Evolutionary conservation across 2,797 vertebrate genomes (phyloP).

Genomic region (Melanotaenia boesemani): DNA sequence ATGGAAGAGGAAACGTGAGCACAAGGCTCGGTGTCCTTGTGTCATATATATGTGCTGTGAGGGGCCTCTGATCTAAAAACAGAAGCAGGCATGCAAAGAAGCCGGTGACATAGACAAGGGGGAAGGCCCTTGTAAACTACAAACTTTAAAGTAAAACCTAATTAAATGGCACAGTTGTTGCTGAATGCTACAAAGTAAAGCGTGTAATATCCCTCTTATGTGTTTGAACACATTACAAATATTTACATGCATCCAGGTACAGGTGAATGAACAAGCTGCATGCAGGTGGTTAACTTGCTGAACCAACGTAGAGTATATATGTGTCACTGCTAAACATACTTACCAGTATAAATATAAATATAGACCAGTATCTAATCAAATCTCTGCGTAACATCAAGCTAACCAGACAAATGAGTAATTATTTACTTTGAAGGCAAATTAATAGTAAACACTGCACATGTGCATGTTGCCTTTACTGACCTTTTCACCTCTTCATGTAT

Average conservation of each 20-base stretch:
- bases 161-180: background rate
- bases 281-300: conserved; percentile 12
- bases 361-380: background rate
- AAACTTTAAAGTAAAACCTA: conserved; percentile 4
- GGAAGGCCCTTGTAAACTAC: background rate
- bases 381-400: background rate
- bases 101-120: background rate
- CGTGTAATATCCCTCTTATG: background rate
- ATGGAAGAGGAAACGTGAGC: conserved; percentile 1
- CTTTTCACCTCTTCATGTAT: background rate
- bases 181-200: background rate
- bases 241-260: conserved; percentile 12
- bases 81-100: conserved; percentile 37
- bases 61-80: conserved; percentile 57
- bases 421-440: background rate
- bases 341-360: too few species aligned
- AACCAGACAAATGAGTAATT: background rate
- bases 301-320: background rate
- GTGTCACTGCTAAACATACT: background rate
- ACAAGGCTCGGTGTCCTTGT: conserved; percentile 16
- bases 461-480: background rate
- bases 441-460: background rate
- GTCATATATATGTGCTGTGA: conserved; percentile 14
- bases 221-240: conserved; percentile 33
- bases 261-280: conserved; percentile 1